Conservation (phyloP, 2,797 vertebrate species). For the Schizothorax lantsangensis region DNA sequence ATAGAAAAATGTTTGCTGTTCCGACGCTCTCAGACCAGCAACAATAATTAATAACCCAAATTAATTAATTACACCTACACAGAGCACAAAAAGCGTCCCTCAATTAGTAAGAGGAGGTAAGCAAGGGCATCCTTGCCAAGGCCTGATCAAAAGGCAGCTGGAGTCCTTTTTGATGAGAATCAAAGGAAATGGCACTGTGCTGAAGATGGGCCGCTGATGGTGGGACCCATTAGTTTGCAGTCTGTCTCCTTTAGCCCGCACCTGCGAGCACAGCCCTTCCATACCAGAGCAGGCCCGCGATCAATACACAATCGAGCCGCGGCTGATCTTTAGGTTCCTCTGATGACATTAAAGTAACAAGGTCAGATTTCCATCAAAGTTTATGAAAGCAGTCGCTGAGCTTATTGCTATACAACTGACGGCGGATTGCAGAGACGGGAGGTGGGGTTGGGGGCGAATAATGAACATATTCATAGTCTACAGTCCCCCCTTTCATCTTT, state of each 20-base stretch:
- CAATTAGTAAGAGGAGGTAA: conserved; percentile 6
- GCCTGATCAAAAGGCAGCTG: conserved; percentile 41
- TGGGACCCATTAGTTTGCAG: conserved; percentile 56
- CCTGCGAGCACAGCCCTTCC: conserved; percentile 43
- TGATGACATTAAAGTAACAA: conserved; percentile 58
- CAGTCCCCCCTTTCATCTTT: conserved; percentile 47
- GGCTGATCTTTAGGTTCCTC: conserved; percentile 58
- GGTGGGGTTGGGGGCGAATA: conserved; percentile 7
- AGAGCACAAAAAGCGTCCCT: conserved; percentile 33
- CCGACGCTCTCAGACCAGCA: conserved; percentile 13
- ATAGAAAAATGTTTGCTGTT: conserved; percentile 36
- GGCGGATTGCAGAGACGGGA: background rate
- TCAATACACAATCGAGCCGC: conserved; percentile 61
- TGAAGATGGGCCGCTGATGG: conserved; percentile 39
- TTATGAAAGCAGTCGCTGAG: conserved; percentile 50
- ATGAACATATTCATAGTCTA: conserved; percentile 39
- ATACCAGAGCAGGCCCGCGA: conserved; percentile 53
- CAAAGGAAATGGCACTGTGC: conserved; percentile 32
- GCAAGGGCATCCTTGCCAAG: background rate
- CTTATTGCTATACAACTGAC: background rate
- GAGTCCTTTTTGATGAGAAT: conserved; percentile 51
- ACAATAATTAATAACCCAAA: conserved; percentile 38
- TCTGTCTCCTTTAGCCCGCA: conserved; percentile 43
- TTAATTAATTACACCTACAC: conserved; percentile 54
- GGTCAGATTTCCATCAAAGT: conserved; percentile 62